These are phyloP conservation scores for Phainopepla nitens DNA, from an alignment of 2,113 vertebrate genomes.

Conservation along the genomic window DNA sequence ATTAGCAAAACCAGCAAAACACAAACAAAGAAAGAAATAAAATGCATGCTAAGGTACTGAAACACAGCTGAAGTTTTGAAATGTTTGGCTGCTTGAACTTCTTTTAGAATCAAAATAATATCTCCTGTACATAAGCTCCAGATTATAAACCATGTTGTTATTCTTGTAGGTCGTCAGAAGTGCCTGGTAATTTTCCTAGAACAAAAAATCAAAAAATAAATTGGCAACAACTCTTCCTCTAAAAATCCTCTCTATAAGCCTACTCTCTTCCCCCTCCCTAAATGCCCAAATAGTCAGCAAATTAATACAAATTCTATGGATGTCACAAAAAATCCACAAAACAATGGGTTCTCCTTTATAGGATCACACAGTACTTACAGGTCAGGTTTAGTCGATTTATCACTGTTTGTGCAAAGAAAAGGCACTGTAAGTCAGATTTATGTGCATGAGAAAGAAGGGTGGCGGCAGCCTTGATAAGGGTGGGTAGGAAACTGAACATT, in stretches of 20 bases:
- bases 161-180: background rate
- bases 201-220: background rate
- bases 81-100: background rate
- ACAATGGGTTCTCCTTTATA: background rate
- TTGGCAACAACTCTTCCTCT: accelerated
- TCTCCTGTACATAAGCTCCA: background rate
- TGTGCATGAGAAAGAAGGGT: background rate
- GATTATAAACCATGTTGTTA: background rate
- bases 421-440: background rate
- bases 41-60: background rate
- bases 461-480: background rate
- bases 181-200: background rate
- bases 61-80: background rate
- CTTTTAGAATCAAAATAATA: background rate
- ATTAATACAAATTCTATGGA: background rate
- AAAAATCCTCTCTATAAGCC: accelerated
- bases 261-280: accelerated
- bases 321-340: accelerated
- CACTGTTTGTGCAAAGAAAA: background rate
- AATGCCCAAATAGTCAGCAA: background rate
- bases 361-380: background rate
- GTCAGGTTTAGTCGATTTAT: background rate
- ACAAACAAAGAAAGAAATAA: background rate
- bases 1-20: background rate
- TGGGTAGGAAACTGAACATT: background rate